These are phyloP conservation scores for Petroica traversi DNA, from an alignment of 2,113 vertebrate species.

Conservation along the genomic window DNA sequence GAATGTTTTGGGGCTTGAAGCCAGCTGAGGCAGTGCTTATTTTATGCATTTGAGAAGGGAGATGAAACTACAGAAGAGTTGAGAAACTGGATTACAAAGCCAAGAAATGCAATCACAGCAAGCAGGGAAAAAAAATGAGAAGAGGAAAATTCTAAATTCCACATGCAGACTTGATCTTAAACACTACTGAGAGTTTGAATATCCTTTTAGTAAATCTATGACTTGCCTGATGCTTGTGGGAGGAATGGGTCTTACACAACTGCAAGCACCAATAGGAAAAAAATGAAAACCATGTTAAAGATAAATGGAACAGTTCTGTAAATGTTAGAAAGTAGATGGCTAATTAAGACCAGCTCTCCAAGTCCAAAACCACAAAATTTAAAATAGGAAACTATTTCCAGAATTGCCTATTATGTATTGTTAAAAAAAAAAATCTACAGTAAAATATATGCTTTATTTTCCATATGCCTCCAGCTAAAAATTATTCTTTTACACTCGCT, in stretches of 20 bases:
- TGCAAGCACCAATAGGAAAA: conserved; percentile 72
- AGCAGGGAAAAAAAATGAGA: neutral
- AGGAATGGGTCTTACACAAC: conserved; percentile 71
- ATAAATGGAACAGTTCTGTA: conserved; percentile 79
- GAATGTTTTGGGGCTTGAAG: conserved; percentile 1
- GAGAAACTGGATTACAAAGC: conserved; percentile 58
- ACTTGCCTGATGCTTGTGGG: conserved; percentile 74
- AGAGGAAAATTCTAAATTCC: conserved; percentile 17
- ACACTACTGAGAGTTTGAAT: conserved; percentile 51
- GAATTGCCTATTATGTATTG: conserved; percentile 80
- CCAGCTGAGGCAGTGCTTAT: conserved; percentile 32
- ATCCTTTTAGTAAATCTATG: conserved; percentile 55
- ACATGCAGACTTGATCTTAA: conserved; percentile 46
- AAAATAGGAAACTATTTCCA: conserved; percentile 83
- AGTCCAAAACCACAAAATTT: conserved; percentile 79
- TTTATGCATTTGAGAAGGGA: conserved; percentile 22
- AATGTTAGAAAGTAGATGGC: conserved; percentile 79
- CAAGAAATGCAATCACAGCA: conserved; percentile 62
- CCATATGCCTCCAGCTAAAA: conserved; percentile 73
- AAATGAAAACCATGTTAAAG: conserved; percentile 83
- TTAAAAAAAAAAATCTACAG: conserved; percentile 70
- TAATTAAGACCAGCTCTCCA: conserved; percentile 80
- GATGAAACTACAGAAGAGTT: conserved; percentile 53
- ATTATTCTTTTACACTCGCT: conserved; percentile 62
- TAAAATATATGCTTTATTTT: conserved; percentile 77